Base-by-base conservation (phyloP, 2,888 invertebrate species). In the Cheilosia pagana region DNA sequence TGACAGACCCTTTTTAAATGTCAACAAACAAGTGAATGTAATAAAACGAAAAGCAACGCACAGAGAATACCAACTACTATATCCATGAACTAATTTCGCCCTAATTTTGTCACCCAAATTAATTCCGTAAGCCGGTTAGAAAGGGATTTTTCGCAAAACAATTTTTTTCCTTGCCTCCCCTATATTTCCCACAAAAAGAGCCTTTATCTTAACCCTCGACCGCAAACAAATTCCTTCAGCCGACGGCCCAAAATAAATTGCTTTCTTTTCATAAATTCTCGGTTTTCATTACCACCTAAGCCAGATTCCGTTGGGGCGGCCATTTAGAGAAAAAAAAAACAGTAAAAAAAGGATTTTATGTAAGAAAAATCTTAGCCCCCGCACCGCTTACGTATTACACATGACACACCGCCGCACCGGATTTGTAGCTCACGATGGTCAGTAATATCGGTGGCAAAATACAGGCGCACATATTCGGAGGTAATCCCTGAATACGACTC, bases 101-200 rank as follows among this genome's bases (percentile, higher is more conserved):
- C 57, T 74, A 79, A 75, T 85, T 79, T 74, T 70, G 63, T 85
- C 65, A 60, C 52, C 59, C 53, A 85, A 79, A 85, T 79, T 85
- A 79, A 79, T 78, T 75, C 74, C 70, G 1, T 79, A 85, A 85
- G 68, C 83, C 70, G 83, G 79, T 85, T 75, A 70, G 45, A 31
- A 55, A 50, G 53, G 23, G 45, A 70, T 28, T 63, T 75, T 59
- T 78, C 60, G 78, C 45, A 83, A 70, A 70, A 75, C 79, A 75
- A 68, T 39, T 53, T 43, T 62, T 72, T 31, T 41, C 39, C 43
- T 41, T 43, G 10, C 53, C 23, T 16, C 28, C 39, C n/a, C 14
- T 8, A 21, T n/a, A 57, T 65, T 28, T 62, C n/a, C 45, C 28
- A 21, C 31, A 23, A 72, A 39, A 43, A 65, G 5, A 2, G 12